Evolutionary conservation across 2,797 vertebrate species (phyloP).

Genomic region (Hypotaenidia okinawae): DNA sequence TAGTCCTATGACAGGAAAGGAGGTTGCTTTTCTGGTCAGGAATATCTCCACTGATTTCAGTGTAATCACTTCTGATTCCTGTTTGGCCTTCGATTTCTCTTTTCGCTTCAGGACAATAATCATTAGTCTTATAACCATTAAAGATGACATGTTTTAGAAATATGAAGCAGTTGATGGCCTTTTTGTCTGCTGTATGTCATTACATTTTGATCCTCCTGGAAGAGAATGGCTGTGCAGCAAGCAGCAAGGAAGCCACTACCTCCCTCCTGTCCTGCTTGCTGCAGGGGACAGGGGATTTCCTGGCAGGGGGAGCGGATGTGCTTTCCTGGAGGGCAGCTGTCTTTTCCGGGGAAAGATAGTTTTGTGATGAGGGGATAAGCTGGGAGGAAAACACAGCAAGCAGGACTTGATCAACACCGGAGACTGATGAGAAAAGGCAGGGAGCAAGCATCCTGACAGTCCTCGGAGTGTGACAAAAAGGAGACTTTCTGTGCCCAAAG

Average conservation of each 20-base stretch:
- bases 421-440: not conserved
- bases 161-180: not conserved
- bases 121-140: not conserved
- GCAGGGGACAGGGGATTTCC: not conserved
- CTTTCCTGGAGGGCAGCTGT: not conserved
- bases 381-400: not conserved
- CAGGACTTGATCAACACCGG: not conserved
- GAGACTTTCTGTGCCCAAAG: not conserved
- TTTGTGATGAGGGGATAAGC: not conserved
- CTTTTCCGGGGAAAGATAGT: not conserved
- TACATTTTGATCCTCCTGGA: conserved; percentile 2
- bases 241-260: not conserved
- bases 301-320: not conserved
- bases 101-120: not conserved
- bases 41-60: not conserved
- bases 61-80: not conserved
- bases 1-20: not conserved
- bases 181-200: not conserved
- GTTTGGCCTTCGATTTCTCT: conserved; percentile 11
- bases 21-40: not conserved
- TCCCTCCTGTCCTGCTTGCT: not conserved
- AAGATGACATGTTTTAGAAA: not conserved
- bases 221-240: not conserved
- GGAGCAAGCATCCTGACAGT: not conserved
- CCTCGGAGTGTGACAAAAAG: not conserved